These are phyloP conservation scores for Bombus haemorrhoidalis DNA, from an alignment of 1,140 invertebrate genomes.

Conservation along the genomic window DNA sequence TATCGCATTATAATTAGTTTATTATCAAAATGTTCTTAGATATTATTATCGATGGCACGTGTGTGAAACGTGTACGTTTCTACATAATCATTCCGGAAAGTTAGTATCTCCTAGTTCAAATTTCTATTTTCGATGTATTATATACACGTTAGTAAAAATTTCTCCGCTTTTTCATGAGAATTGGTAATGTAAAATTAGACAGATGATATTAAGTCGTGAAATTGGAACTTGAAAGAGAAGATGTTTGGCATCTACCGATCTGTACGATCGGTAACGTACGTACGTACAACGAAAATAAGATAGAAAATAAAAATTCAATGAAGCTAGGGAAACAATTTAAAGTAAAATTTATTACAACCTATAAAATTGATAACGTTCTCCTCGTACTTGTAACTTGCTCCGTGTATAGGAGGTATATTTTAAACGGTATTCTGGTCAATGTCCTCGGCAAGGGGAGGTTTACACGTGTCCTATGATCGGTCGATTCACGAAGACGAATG, in stretches of 20 bases:
- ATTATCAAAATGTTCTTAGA: too few relatives aligned
- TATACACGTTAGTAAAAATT: neutral
- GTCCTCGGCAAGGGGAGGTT: conserved; percentile 28
- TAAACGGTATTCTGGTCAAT: conserved; percentile 46
- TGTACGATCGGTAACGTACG: neutral
- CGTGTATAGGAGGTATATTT: neutral
- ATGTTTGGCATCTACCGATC: neutral
- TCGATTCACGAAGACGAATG: conserved; percentile 43
- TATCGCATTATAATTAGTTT: too few relatives aligned
- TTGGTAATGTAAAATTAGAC: neutral
- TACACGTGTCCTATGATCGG: conserved; percentile 48
- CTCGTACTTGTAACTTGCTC: neutral
- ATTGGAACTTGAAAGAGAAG: neutral
- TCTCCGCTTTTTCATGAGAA: neutral
- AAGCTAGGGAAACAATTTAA: neutral
- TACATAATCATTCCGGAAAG: too few relatives aligned
- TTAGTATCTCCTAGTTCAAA: too few relatives aligned
- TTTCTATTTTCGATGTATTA: neutral
- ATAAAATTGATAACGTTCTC: neutral
- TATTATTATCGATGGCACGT: too few relatives aligned
- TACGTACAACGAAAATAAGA: neutral
- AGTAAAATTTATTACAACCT: too few relatives aligned
- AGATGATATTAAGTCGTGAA: too few relatives aligned
- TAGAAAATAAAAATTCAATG: neutral
- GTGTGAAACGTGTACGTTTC: too few relatives aligned